Evolutionary conservation across 2,113 vertebrate genomes (phyloP).

Genomic region (Cacatua alba): DNA sequence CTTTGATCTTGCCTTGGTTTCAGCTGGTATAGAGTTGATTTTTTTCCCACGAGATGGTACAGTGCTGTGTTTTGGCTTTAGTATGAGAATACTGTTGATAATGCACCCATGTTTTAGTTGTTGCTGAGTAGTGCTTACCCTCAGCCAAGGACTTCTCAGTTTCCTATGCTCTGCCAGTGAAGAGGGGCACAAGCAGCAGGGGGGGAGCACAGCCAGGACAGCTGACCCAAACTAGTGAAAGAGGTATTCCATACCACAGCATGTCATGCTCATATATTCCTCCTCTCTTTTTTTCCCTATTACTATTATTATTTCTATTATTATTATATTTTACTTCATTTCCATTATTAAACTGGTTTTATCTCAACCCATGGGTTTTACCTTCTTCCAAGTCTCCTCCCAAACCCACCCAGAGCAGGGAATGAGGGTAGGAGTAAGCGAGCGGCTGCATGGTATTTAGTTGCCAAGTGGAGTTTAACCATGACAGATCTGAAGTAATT

Average conservation of each 20-base stretch:
- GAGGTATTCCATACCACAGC: neutral
- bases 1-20: neutral
- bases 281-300: neutral
- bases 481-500: neutral
- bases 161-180: neutral
- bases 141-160: neutral
- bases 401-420: neutral
- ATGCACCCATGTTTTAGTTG: neutral
- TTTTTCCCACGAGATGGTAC: neutral
- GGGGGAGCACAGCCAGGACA: neutral
- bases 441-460: neutral
- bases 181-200: neutral
- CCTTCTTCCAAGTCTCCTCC: neutral
- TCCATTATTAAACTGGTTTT: neutral
- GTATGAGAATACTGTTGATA: neutral
- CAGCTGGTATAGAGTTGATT: neutral
- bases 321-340: neutral
- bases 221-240: neutral
- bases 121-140: neutral
- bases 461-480: neutral
- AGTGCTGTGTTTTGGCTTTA: neutral
- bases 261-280: neutral
- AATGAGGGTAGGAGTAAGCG: neutral
- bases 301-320: neutral
- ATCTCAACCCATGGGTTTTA: neutral